These are phyloP conservation scores for Diploptera punctata DNA, from an alignment of 2,888 invertebrate genomes.

Conservation along the genomic window DNA sequence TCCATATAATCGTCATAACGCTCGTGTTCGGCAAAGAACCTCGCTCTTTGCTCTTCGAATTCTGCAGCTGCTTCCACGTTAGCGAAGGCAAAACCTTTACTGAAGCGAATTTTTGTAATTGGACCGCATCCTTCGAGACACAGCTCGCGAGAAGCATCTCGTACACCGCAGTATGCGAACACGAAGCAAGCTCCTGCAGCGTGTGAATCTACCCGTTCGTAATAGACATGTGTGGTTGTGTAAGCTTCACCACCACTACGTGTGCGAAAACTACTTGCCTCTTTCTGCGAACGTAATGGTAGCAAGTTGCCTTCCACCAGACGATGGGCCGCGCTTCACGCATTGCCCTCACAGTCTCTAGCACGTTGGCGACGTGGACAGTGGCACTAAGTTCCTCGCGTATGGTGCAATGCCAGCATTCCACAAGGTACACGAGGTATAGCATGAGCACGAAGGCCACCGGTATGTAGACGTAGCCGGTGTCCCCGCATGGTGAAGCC, in stretches of 20 bases:
- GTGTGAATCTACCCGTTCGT: slow-evolving; percentile 82
- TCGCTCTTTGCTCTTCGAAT: slow-evolving; percentile 80
- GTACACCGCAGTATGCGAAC: slow-evolving; percentile 77
- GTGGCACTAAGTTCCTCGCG: slow-evolving; percentile 46
- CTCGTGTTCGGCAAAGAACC: slow-evolving; percentile 82
- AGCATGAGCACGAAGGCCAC: slow-evolving; percentile 79
- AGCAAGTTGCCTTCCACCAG: slow-evolving; percentile 89
- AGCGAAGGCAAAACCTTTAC: slow-evolving; percentile 82
- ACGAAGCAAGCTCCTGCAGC: slow-evolving; percentile 79
- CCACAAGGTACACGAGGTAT: slow-evolving; percentile 81
- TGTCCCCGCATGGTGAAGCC: slow-evolving; percentile 77
- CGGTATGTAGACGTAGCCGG: slow-evolving; percentile 81
- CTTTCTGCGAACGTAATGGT: slow-evolving; percentile 80
- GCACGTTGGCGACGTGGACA: slow-evolving; percentile 70
- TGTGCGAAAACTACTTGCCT: slow-evolving; percentile 78
- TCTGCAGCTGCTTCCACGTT: slow-evolving; percentile 78
- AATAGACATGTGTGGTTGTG: slow-evolving; percentile 83
- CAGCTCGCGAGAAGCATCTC: slow-evolving; percentile 76
- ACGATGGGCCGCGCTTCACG: slow-evolving; percentile 75
- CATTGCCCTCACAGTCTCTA: slow-evolving; percentile 70
- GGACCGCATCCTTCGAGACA: slow-evolving; percentile 70
- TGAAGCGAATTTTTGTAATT: slow-evolving; percentile 78
- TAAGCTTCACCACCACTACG: slow-evolving; percentile 82
- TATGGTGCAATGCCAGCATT: slow-evolving; percentile 83
- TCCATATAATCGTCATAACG: slow-evolving; percentile 85